Evolutionary conservation across 2,888 invertebrate species (phyloP), one percentile per base, ranked within the genome.

Genomic region (Yponomeuta sedellus): DNA sequence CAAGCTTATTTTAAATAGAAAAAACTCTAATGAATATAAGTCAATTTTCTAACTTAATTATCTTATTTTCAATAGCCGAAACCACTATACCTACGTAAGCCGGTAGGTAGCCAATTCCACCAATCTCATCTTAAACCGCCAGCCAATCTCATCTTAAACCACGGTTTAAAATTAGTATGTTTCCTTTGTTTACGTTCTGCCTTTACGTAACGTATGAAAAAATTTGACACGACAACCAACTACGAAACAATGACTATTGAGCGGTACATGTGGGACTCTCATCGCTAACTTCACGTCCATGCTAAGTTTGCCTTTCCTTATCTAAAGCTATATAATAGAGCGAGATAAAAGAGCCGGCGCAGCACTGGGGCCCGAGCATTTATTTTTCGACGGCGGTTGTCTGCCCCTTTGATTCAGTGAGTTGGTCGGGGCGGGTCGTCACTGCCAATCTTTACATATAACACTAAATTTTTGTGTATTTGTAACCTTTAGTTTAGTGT

Each of bases 341-440:
- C 67, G 79, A 74, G 82, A 83, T 68, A 68, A 71, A 74, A 71
- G 69, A 76, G 72, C 80, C 76, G n/a, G n/a, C n/a, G 81, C 82
- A 81, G 72, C 76, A 64, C 28, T n/a, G 62, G 12, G 59, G 6
- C 61, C 16, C 57, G 64, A 66, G 44, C 58, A 56, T 20, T 40
- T 63, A 44, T 63, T 22, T 63, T 67, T 64, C 67, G 61, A 74
- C 74, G 74, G 75, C 76, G 10, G 34, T 34, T 34, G 34, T 6
- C 34, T 74, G 77, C 75, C 77, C 76, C 80, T 79, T 79, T 78
- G 76, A 73, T 77, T 85, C 79, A 81, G 79, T 79, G 82, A 78
- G 78, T 84, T 79, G 74, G 86, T 85, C 88, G 88, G 88, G 89
- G 83, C 86, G 89, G 88, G 89, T 90, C 88, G 90, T 87, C 88